Conservation (phyloP, 1,140 invertebrate species). For the Notospermus geniculatus region DNA sequence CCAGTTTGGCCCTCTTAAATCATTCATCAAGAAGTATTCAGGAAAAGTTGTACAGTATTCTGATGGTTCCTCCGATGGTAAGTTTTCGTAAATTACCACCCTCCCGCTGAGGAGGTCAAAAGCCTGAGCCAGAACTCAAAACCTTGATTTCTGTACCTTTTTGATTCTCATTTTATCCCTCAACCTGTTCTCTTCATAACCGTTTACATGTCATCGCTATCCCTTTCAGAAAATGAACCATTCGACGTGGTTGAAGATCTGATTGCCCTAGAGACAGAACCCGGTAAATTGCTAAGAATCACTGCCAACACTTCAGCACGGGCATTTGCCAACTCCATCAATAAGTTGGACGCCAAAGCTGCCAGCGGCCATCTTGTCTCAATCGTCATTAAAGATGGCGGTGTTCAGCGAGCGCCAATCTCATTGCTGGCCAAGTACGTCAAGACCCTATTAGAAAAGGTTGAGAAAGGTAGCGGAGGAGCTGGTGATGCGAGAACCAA, state of each 20-base stretch:
- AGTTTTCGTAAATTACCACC: too few species aligned
- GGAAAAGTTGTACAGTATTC: slow-evolving; percentile 10
- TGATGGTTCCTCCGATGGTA: background rate
- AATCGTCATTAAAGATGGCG: slow-evolving; percentile 38
- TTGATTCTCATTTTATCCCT: too few species aligned
- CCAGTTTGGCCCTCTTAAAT: slow-evolving; percentile 41
- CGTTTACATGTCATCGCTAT: too few species aligned
- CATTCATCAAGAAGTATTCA: slow-evolving; percentile 51
- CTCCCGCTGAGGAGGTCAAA: too few species aligned
- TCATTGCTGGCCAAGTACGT: slow-evolving; percentile 46
- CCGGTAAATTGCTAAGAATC: slow-evolving; percentile 42
- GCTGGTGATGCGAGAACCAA: background rate
- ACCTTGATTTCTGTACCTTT: too few species aligned
- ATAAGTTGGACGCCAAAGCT: slow-evolving; percentile 18
- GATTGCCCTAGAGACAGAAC: slow-evolving; percentile 40
- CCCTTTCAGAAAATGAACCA: slow-evolving; percentile 1
- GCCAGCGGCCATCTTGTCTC: slow-evolving; percentile 47
- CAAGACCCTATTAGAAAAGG: slow-evolving; percentile 8
- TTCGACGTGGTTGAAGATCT: slow-evolving; percentile 19
- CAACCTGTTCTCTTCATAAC: too few species aligned
- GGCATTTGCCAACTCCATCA: slow-evolving; percentile 29
- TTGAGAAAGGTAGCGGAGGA: background rate
- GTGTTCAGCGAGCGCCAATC: slow-evolving; percentile 37
- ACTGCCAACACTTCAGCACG: slow-evolving; percentile 36
- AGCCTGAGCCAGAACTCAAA: too few species aligned